Conservation (phyloP, 2,888 invertebrate species). For the Zelleria hepariella region DNA sequence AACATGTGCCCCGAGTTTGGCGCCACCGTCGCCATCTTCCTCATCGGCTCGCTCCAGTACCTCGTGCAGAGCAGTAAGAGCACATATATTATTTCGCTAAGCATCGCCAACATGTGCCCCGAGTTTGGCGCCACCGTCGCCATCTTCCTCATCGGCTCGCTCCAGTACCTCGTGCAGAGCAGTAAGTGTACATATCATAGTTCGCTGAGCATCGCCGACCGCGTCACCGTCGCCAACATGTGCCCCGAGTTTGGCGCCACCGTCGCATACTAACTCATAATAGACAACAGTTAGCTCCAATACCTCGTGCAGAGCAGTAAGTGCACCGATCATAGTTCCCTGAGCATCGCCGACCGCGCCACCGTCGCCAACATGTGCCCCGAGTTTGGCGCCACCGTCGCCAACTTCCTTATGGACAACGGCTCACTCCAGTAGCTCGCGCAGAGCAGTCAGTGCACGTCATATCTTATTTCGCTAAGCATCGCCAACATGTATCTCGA, state of each 20-base stretch:
- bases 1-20: not conserved
- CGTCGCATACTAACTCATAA: slow-evolving; percentile 94
- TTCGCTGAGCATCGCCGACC: slow-evolving; percentile 94
- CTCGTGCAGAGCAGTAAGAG: not conserved
- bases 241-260: slow-evolving; percentile 97
- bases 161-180: slow-evolving; percentile 87
- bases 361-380: slow-evolving; percentile 99
- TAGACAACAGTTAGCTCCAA: slow-evolving; percentile 84
- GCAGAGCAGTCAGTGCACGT: too few species aligned
- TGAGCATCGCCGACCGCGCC: slow-evolving; percentile 97
- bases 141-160: slow-evolving; percentile 90
- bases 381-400: slow-evolving; percentile 94
- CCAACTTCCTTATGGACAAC: slow-evolving; percentile 92
- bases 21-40: not conserved
- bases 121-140: slow-evolving; percentile 96
- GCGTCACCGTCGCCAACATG: slow-evolving; percentile 99
- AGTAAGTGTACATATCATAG: slow-evolving; percentile 59
- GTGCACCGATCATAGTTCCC: slow-evolving; percentile 35
- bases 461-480: not conserved
- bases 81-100: not conserved
- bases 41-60: too few species aligned
- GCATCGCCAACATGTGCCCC: slow-evolving; percentile 96
- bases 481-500: not conserved
- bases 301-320: slow-evolving; percentile 90
- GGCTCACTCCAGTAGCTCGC: not conserved